Base-by-base conservation (phyloP, 2,797 vertebrate genomes). In the Philypnodon macrostomus region DNA sequence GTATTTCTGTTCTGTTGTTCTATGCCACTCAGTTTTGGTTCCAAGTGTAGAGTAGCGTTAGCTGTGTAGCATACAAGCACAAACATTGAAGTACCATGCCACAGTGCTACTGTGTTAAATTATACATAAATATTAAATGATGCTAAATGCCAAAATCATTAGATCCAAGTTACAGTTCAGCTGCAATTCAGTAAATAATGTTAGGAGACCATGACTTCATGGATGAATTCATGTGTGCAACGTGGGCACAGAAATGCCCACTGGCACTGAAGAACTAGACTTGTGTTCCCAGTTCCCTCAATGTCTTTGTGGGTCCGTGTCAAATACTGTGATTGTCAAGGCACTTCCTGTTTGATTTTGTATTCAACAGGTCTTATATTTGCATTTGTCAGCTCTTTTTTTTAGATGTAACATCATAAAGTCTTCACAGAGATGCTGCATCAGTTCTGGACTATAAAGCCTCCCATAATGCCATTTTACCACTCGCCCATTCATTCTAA, bases 111-210 rank as follows among this genome's bases (percentile, higher is more conserved):
- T 54, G 11, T 24, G 45, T 63, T 73, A 35, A 80, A 75, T 67
- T 56, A 63, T 67, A 63, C 68, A 78, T 74, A 62, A 67, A 47
- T 24, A 29, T 75, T 53, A 75, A 71, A 67, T 32, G 17, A 18
- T 58, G 36, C 44, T 12, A 9, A 52, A 63, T 72, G 70, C 55
- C 49, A 75, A 63, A 29, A 14, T 53, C 55, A 63, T 35, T 55
- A 65, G 48, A 75, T n/a, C n/a, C 57, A 53, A 65, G 57, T 67
- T 58, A 73, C 55, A 52, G 68, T 77, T 77, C 47, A 78, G 67
- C 70, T 70, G 40, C 53, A 66, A 54, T 64, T 50, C 59, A 63
- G 55, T 67, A 56, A 73, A 73, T 65, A 58, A 73, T 63, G 81
- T 79, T 45, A 73, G 29, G 40, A 42, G 60, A 58, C 44, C 51